A percentile compares a stretch with the other conserved stretches of the same genome.
Evolutionary conservation across 64 coral and sea anemone species (phyloP).

Genomic region (Pocillopora verrucosa): DNA sequence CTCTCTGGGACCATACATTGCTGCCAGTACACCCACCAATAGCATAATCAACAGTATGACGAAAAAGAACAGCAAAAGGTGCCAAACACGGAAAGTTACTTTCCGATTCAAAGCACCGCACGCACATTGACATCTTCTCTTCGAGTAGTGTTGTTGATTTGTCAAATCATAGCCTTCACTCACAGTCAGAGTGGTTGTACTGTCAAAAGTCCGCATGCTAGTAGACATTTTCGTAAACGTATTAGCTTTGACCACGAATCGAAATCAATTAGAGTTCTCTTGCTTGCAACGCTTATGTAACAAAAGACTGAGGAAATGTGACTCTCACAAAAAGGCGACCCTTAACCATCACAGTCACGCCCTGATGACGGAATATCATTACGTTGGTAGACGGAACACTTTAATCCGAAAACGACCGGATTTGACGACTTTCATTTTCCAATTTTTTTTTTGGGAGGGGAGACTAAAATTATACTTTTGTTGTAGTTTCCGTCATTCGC

Average conservation of each 20-base stretch:
- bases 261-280: neutral
- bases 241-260: neutral
- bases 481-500: neutral
- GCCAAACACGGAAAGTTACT: slow-evolving; percentile 15
- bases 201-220: neutral
- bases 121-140: neutral
- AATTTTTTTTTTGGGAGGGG: too few relatives aligned
- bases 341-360: neutral
- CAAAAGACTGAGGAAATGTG: neutral
- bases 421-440: neutral
- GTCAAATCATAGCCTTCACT: slow-evolving; percentile 11
- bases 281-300: neutral
- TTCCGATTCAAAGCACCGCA: neutral
- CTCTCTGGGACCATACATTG: neutral
- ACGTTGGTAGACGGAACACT: neutral
- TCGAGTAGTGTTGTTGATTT: neutral
- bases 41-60: neutral
- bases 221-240: neutral
- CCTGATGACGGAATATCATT: neutral
- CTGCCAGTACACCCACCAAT: neutral
- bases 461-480: neutral
- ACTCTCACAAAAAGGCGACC: neutral
- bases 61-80: slow-evolving; percentile 8
- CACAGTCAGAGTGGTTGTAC: neutral
- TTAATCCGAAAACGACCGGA: neutral